Evolutionary conservation across 2,888 invertebrate genomes (phyloP).

Genomic region (Papilio elwesi): DNA sequence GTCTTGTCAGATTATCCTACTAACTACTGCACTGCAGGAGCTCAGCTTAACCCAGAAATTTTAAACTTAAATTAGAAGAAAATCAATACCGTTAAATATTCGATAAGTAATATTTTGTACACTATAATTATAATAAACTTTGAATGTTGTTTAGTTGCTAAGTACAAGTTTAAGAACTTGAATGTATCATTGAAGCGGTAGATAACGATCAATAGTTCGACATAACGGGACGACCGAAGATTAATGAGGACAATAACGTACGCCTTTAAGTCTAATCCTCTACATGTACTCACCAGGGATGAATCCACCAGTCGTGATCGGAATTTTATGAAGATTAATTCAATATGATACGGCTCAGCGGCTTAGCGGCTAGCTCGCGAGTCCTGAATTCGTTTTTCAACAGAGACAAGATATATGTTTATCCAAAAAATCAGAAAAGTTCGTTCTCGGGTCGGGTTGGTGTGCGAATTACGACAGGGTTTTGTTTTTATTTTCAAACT

Average conservation of each 20-base stretch:
- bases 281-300: background rate
- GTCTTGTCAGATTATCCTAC: no score
- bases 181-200: slow-evolving; percentile 35
- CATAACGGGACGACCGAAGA: slow-evolving; percentile 69
- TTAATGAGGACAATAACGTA: slow-evolving; percentile 62
- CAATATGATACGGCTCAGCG: background rate
- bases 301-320: background rate
- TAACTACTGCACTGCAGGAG: no score
- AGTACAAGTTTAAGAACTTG: slow-evolving; percentile 15
- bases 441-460: no score
- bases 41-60: no score
- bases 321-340: slow-evolving; percentile 1
- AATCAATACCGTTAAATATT: no score
- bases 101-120: no score
- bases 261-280: slow-evolving; percentile 56
- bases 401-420: background rate
- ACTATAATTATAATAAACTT: no score
- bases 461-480: no score
- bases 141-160: no score
- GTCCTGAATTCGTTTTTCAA: background rate
- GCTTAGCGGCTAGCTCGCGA: background rate
- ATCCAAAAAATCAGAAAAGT: background rate
- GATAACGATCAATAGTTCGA: slow-evolving; percentile 45
- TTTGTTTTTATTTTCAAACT: no score
- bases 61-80: no score